These are phyloP conservation scores for Belonocnema kinseyi DNA, from an alignment of 1,140 invertebrate genomes.

Conservation along the genomic window DNA sequence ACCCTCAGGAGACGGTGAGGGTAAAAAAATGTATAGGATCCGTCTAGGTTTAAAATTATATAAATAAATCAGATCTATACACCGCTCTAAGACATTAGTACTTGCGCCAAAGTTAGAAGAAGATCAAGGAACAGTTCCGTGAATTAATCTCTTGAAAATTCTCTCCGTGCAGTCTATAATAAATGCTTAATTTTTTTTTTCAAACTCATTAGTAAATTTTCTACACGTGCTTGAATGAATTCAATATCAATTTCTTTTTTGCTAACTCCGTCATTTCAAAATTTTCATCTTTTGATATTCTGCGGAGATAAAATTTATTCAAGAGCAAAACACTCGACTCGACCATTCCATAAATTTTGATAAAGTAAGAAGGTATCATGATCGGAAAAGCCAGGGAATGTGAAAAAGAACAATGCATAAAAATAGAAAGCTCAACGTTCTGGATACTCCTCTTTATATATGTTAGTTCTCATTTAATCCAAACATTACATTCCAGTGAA, in stretches of 20 bases:
- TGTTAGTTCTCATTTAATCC: conserved; percentile 21
- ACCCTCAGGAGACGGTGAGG: no score
- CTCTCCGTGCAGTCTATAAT: no score
- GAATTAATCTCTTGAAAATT: no score
- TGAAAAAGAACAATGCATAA: conserved; percentile 5
- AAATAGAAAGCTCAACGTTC: conserved; percentile 15
- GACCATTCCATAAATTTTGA: not conserved
- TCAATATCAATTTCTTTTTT: not conserved
- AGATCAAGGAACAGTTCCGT: no score
- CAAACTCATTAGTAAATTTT: no score
- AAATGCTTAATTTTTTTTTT: no score
- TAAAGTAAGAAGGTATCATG: not conserved
- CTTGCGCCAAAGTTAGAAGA: no score
- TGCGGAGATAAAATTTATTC: not conserved
- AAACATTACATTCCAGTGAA: conserved; percentile 24
- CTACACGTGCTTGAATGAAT: no score
- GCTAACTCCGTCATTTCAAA: not conserved
- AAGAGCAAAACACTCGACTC: not conserved
- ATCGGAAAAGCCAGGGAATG: not conserved
- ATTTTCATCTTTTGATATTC: not conserved
- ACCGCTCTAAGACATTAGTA: no score
- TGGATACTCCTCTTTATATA: conserved; percentile 7
- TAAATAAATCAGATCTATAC: no score
- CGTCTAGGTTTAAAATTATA: no score
- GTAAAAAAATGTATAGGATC: no score